Conservation (phyloP, 2,113 vertebrate species). For the Delphinapterus leucas region DNA sequence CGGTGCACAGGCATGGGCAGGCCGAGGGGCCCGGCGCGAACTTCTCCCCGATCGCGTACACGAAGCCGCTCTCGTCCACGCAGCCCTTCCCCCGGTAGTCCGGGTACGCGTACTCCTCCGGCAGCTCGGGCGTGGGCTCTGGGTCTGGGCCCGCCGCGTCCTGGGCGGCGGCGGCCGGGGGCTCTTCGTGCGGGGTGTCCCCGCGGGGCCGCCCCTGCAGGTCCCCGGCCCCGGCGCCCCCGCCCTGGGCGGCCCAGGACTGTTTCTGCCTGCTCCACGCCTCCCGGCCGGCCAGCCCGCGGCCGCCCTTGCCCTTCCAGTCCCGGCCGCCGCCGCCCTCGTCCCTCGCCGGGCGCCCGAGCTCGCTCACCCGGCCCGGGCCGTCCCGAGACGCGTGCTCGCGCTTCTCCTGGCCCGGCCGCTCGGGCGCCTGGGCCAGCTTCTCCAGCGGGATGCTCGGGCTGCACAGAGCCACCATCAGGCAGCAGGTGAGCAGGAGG, state of each 20-base stretch:
- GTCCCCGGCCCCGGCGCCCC: conserved; percentile 79
- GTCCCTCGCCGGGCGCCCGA: conserved; percentile 84
- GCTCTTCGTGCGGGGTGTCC: conserved; percentile 79
- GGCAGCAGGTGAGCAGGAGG: conserved; percentile 92
- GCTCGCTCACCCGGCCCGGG: conserved; percentile 85
- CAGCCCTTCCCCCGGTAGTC: conserved; percentile 99
- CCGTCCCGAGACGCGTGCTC: conserved; percentile 85
- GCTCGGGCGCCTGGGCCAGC: conserved; percentile 83
- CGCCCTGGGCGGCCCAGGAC: conserved; percentile 81
- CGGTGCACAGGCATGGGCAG: conserved; percentile 97
- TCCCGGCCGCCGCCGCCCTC: conserved; percentile 78
- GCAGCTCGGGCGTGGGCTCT: conserved; percentile 86
- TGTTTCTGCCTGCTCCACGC: conserved; percentile 84
- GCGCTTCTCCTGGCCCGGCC: conserved; percentile 87
- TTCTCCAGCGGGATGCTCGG: conserved; percentile 89
- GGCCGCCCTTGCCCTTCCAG: conserved; percentile 84
- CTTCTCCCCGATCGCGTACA: conserved; percentile 96
- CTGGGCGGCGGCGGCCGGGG: conserved; percentile 80
- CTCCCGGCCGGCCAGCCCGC: conserved; percentile 82
- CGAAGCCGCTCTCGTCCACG: conserved; percentile 98
- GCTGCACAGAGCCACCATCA: conserved; percentile 89
- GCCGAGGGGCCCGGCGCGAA: conserved; percentile 96
- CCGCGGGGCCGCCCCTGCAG: conserved; percentile 82
- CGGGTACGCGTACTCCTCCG: conserved; percentile 95
- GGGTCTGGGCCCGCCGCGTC: conserved; percentile 86